Evolutionary conservation across 2,113 vertebrate genomes (phyloP).

Genomic region (Crypturellus undulatus): DNA sequence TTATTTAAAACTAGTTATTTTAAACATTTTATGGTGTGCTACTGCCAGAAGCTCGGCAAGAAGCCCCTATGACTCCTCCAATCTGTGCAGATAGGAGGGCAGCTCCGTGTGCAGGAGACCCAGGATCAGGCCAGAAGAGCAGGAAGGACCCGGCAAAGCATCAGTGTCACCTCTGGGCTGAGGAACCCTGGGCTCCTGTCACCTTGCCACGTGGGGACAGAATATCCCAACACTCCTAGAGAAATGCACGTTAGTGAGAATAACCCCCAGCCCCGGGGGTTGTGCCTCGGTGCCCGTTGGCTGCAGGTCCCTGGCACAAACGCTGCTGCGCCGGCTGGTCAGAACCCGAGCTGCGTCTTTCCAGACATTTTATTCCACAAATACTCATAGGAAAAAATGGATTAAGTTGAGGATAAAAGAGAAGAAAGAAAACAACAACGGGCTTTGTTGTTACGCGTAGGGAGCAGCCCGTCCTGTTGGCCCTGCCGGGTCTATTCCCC

Average conservation of each 20-base stretch:
- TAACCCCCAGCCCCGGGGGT: background rate
- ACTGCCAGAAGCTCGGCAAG: background rate
- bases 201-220: background rate
- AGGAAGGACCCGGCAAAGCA: constrained; percentile 54
- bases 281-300: background rate
- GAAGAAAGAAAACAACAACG: constrained; percentile 77
- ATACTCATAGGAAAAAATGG: constrained; percentile 73
- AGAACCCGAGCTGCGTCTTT: constrained; percentile 58
- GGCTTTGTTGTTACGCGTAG: constrained; percentile 70
- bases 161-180: background rate
- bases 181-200: background rate
- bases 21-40: background rate
- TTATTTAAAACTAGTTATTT: background rate
- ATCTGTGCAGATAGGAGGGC: background rate
- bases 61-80: background rate
- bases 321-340: constrained; percentile 1
- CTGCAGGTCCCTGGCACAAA: background rate
- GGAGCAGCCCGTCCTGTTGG: constrained; percentile 72
- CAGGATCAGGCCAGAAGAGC: background rate
- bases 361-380: constrained; percentile 70
- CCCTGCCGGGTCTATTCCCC: constrained; percentile 80
- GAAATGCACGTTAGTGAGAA: background rate
- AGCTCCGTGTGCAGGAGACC: background rate
- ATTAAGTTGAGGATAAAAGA: constrained; percentile 75
- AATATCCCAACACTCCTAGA: background rate